Percentiles rank a stretch among this genome's conserved stretches.
Conservation (phyloP, 2,797 vertebrate genomes). For the Periophthalmus magnuspinnatus region DNA sequence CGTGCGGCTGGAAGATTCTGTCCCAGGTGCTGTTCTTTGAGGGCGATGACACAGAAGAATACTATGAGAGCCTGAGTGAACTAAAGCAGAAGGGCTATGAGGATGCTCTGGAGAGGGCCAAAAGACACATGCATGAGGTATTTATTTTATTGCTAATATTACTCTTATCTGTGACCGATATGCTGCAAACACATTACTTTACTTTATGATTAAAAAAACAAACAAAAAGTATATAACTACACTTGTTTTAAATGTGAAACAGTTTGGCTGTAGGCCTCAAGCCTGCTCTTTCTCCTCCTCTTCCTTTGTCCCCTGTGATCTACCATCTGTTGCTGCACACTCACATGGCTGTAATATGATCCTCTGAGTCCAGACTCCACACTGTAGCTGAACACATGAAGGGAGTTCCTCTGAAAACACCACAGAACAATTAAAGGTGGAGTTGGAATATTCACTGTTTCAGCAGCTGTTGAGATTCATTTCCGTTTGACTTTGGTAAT, state of each 20-base stretch:
- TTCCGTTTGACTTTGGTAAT: not conserved
- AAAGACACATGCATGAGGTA: constrained; percentile 87
- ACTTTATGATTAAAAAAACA: not conserved
- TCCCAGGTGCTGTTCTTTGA: constrained; percentile 93
- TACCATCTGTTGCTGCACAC: constrained; percentile 71
- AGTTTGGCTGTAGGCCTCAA: constrained; percentile 25
- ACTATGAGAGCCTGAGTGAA: constrained; percentile 96
- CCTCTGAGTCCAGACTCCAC: constrained; percentile 54
- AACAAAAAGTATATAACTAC: not conserved
- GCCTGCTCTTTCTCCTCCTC: constrained; percentile 47
- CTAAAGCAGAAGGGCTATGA: constrained; percentile 92
- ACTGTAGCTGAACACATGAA: constrained; percentile 48
- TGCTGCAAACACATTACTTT: not conserved
- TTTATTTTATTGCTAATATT: not conserved
- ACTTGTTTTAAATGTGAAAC: constrained; percentile 10
- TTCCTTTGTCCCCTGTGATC: constrained; percentile 50
- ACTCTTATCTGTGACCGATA: not conserved
- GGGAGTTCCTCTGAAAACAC: constrained; percentile 47
- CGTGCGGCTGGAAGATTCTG: constrained; percentile 97
- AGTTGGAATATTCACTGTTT: constrained; percentile 43
- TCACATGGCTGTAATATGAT: constrained; percentile 70
- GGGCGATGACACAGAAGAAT: constrained; percentile 90
- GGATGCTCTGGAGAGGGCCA: constrained; percentile 88
- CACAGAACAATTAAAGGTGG: constrained; percentile 65
- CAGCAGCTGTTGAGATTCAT: constrained; percentile 36